Base-by-base conservation (phyloP, 1,140 invertebrate genomes). In the Pantala flavescens region DNA sequence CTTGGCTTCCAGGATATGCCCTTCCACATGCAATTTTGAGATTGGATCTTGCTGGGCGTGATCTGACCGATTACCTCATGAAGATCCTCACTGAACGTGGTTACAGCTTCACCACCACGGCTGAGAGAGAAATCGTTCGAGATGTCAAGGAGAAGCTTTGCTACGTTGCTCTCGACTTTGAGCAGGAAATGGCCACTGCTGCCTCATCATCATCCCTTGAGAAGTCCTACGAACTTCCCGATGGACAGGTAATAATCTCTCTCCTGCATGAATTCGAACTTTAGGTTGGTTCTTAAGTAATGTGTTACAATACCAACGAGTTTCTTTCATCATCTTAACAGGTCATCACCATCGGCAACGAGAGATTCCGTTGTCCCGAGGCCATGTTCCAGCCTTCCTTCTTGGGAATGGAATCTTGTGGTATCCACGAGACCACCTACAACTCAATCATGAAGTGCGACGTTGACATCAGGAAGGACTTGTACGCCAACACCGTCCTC, bases 381-480 rank as follows among this genome's bases (percentile, higher is more conserved):
- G 92, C 94, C 77, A 86, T 96, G 79, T 96, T 96, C 90, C 93
- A 95, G 82, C 93, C 93, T 77, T 92, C 91, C 71, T 94, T 94
- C 89, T 83, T 94, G 84, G 93, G 93, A 79, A 93, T 93, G 91
- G 91, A 93, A 85, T 88, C 90, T 72, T 89, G 86, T 80, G 91
- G 91, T 77, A 92, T 93, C 80, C 91, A 93, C 80, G 91, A 93
- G 81, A 92, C 90, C 78, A 91, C 91, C 43, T 95, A 93, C 89
- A 95, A 95, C 84, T 94, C 92, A 73, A 96, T 96, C 87, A 95
- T 95, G 93, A 94, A 94, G 86, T 95, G 93, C 83, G 91, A 93
- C 82, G 92, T 95, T 75, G 93, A 96, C 84, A 96, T 96, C 88
- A 89, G 93, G 88, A 92, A 95, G 87, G 94, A 96, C 85, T 84